Conservation (phyloP, 1,140 invertebrate species). For the Drosophila burlai region DNA sequence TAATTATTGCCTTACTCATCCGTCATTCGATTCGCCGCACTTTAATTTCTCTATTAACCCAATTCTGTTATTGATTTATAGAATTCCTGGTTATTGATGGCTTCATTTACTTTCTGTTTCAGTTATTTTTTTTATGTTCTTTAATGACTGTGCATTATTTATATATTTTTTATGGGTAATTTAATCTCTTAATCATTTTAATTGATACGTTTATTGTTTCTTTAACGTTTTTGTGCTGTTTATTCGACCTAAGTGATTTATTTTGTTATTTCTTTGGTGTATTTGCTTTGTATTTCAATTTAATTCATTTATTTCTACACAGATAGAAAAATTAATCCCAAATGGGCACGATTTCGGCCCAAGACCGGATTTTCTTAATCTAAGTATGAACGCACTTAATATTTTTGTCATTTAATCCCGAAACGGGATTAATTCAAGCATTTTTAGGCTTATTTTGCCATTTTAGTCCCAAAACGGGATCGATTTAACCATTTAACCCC, state of each 20-base stretch:
- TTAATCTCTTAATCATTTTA: not conserved
- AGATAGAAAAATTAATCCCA: too few species aligned
- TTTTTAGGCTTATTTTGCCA: too few species aligned
- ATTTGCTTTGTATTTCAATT: not conserved
- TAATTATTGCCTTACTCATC: not conserved
- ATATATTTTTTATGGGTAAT: not conserved
- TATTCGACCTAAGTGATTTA: not conserved
- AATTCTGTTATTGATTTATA: not conserved
- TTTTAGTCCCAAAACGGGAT: too few species aligned
- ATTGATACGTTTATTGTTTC: not conserved
- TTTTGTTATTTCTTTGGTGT: not conserved
- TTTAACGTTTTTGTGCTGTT: not conserved
- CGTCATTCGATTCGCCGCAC: not conserved
- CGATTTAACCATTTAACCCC: too few species aligned
- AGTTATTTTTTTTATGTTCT: too few species aligned
- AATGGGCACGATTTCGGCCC: too few species aligned
- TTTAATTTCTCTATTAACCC: slow-evolving; percentile 9
- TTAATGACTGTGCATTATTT: not conserved
- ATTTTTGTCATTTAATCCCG: too few species aligned
- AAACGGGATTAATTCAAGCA: too few species aligned
- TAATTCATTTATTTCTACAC: not conserved
- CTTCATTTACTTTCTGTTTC: not conserved
- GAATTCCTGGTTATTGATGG: not conserved
- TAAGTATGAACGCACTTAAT: too few species aligned
- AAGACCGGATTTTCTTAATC: too few species aligned